Evolutionary conservation across 2,888 invertebrate genomes (phyloP).

Genomic region (Pilophorus perplexus): DNA sequence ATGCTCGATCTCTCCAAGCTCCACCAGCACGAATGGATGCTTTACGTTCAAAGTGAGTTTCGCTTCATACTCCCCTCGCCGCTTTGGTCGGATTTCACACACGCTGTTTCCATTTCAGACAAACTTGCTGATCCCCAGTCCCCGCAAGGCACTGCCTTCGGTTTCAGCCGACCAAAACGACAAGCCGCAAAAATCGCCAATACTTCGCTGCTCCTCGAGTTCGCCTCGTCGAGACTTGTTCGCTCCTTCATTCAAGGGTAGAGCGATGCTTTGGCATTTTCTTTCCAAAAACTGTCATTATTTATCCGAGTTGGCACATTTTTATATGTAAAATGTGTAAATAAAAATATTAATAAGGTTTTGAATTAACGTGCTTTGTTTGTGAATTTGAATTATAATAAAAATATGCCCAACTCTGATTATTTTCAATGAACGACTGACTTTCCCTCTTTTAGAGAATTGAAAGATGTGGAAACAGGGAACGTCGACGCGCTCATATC

Average conservation of each 20-base stretch:
- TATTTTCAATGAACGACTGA: too few species aligned
- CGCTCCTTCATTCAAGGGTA: conserved; percentile 53
- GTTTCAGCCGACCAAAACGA: conserved; percentile 55
- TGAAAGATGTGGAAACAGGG: conserved; percentile 52
- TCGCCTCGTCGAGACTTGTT: conserved; percentile 54
- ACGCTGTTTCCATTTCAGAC: conserved; percentile 41
- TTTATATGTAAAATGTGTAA: too few species aligned
- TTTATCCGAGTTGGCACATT: too few species aligned
- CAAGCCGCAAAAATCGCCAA: conserved; percentile 56
- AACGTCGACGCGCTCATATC: conserved; percentile 53
- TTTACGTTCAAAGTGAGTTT: conserved; percentile 49
- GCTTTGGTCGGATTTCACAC: too few species aligned
- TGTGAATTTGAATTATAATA: too few species aligned
- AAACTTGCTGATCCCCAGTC: conserved; percentile 53
- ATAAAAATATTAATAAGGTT: too few species aligned
- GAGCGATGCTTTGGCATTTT: conserved; percentile 41
- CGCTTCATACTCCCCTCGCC: too few species aligned
- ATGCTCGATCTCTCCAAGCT: conserved; percentile 52
- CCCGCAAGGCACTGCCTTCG: conserved; percentile 54
- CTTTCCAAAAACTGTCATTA: too few species aligned
- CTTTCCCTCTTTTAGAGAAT: conserved; percentile 48
- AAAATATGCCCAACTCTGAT: too few species aligned
- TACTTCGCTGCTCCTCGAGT: conserved; percentile 55
- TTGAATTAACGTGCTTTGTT: too few species aligned
- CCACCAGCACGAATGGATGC: conserved; percentile 52